Percentiles rank a stretch among this genome's conserved stretches.
Evolutionary conservation across 2,113 vertebrate species (phyloP).

Genomic region (Equus quagga): DNA sequence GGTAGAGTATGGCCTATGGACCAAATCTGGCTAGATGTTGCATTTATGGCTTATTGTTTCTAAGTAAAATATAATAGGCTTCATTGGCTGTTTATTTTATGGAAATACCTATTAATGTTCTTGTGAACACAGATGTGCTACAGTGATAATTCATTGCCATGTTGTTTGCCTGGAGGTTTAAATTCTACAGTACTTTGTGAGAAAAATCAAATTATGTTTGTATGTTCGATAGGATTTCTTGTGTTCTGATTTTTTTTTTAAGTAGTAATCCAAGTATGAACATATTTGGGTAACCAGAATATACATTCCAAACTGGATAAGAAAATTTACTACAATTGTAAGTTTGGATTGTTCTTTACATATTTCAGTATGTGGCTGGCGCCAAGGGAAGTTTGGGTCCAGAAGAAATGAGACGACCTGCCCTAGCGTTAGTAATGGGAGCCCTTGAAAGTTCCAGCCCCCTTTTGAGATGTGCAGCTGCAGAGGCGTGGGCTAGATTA

Average conservation of each 20-base stretch:
- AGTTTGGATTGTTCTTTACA: slow-evolving; percentile 52
- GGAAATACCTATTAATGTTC: not conserved
- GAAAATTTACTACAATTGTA: not conserved
- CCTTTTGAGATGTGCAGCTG: slow-evolving; percentile 93
- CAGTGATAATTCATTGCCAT: not conserved
- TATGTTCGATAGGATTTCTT: slow-evolving; percentile 2
- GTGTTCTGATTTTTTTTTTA: slow-evolving; percentile 26
- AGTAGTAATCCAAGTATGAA: slow-evolving; percentile 23
- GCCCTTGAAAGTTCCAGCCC: slow-evolving; percentile 92
- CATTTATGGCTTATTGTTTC: not conserved
- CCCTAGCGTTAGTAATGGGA: slow-evolving; percentile 89
- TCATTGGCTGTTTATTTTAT: not conserved
- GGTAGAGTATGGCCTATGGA: not conserved
- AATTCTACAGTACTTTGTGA: not conserved
- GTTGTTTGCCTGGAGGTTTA: not conserved
- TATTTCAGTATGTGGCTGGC: slow-evolving; percentile 87
- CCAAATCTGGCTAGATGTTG: not conserved
- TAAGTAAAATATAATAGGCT: not conserved
- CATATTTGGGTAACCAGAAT: slow-evolving; percentile 39
- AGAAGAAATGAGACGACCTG: slow-evolving; percentile 91
- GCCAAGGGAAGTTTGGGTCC: slow-evolving; percentile 88
- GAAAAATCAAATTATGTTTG: slow-evolving; percentile 36
- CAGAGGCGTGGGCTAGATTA: slow-evolving; percentile 93
- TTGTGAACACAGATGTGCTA: not conserved
- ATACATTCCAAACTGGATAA: not conserved